Evolutionary conservation across 2,888 invertebrate species (phyloP), one percentile per base, ranked within the genome.

Genomic region (Acleris cristana): DNA sequence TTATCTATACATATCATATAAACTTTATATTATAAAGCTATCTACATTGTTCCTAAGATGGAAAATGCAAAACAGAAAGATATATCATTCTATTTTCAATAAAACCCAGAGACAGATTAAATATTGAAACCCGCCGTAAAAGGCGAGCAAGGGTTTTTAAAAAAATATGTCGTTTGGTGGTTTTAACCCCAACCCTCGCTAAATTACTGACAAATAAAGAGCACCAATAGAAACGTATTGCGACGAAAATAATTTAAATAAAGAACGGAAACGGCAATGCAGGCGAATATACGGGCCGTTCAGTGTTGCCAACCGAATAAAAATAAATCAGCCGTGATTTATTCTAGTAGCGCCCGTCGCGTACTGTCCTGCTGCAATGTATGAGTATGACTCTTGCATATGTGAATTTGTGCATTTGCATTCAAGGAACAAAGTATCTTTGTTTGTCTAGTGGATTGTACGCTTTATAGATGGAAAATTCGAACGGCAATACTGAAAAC

Each of bases 321-420:
- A 90, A 90, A 92, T 92, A 92, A 91, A 92, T 92, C 92, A 91
- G 83, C 74, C 75, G 85, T 90, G 90, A 92, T 92, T 90, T 90
- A 92, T 89, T 84, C 83, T 77, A 78, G 81, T 81, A 75, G 77
- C 81, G 79, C 79, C 80, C 56, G 84, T 86, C 81, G 78, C 82
- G 79, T 78, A 79, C 76, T 79, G 78, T 72, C 74, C 78, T 78
- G 76, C 75, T 82, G 83, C 73, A 76, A 77, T 79, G 78, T 82
- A 81, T 83, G 80, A 80, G 74, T 40, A 40, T 40, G 40, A 77
- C 74, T 74, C 75, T 73, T 74, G 74, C 80, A 80, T 79, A 76
- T 73, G 76, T 54, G 69, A 58, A 53, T 73, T 75, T 74, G 75
- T 59, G 56, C 63, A 57, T 71, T 68, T 75, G 72, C 76, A 79